Base-by-base conservation (phyloP, 2,888 invertebrate species). In the Meiosimyza decipiens region DNA sequence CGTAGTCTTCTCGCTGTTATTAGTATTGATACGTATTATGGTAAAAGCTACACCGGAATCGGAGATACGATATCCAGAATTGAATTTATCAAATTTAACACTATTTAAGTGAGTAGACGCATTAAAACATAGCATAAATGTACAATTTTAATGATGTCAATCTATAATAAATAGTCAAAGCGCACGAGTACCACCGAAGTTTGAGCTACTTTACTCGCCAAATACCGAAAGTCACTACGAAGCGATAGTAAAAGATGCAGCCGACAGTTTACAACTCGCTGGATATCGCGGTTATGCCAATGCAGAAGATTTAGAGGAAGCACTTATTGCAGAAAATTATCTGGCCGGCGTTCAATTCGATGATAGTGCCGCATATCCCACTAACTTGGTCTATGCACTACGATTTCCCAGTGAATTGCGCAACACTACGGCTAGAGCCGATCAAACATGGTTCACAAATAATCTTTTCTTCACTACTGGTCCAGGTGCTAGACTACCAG, bases 11-110 rank as follows among this genome's bases (percentile, higher is more conserved):
- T 90, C 91, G 75, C 83, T 91, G 1, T 84, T 95, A 60, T 87
- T 95, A 73, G 91, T 95, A 12, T 77, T 93, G 13, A 89, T 95
- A 70, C 89, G 95, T 55, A 90, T 90, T 77, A 87, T 92, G 75
- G 92, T 94, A 0, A 89, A 90, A 72, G 91, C 92, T 0, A 87
- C 88, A 0, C 79, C 78, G 3, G 76, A 64, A 69, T 57, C 50
- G 1, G 13, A 78, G 0, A 76, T 79, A 6, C 77, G 67, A 0
- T 90, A 85, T 75, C 80, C 82, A 0, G 77, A 86, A 0, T 75
- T 88, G 72, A 79, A 82, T 33, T 88, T 89, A 12, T 78, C 85
- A 59, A 79, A 84, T 49, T 76, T 86, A 49, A 50, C 79, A 3
- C 47, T 82, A 52, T 81, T 84, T 49, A 78, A 77, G 85, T 85